These are phyloP conservation scores for Trichosurus vulpecula DNA, from an alignment of 2,797 vertebrate species.

Conservation along the genomic window DNA sequence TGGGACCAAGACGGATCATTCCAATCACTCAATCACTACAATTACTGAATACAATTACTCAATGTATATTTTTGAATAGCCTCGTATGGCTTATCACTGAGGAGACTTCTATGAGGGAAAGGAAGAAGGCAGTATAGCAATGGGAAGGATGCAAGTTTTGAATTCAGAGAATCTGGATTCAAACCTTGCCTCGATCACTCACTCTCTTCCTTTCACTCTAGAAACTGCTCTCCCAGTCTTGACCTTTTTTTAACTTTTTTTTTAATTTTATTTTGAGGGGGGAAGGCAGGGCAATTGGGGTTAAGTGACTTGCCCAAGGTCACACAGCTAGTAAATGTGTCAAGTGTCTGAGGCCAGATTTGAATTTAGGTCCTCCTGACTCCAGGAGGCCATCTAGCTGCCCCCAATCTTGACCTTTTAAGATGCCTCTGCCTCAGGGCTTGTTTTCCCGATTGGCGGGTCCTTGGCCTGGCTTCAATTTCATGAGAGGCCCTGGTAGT, in stretches of 20 bases:
- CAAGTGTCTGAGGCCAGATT: too few relatives aligned
- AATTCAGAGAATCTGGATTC: neutral
- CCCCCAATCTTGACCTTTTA: neutral
- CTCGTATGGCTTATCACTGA: neutral
- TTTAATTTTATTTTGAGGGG: too few relatives aligned
- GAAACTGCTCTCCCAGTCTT: neutral
- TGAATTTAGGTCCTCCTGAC: too few relatives aligned
- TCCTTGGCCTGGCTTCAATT: neutral
- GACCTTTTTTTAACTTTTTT: too few relatives aligned
- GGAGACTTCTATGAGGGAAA: slow-evolving; percentile 31
- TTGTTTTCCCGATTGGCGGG: neutral
- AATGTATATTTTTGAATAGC: neutral
- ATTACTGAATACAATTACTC: too few relatives aligned
- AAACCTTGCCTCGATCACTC: neutral
- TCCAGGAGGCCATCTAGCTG: too few relatives aligned
- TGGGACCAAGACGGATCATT: neutral
- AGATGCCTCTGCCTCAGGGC: neutral
- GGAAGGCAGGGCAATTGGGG: too few relatives aligned
- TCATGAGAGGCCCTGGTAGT: too few relatives aligned
- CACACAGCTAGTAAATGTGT: too few relatives aligned
- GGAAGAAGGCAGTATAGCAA: neutral
- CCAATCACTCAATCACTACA: too few relatives aligned
- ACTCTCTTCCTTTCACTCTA: neutral
- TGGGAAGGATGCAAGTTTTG: neutral
- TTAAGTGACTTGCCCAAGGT: too few relatives aligned